Evolutionary conservation across 2,113 vertebrate species (phyloP).

Genomic region (Cyprinodon variegatus): DNA sequence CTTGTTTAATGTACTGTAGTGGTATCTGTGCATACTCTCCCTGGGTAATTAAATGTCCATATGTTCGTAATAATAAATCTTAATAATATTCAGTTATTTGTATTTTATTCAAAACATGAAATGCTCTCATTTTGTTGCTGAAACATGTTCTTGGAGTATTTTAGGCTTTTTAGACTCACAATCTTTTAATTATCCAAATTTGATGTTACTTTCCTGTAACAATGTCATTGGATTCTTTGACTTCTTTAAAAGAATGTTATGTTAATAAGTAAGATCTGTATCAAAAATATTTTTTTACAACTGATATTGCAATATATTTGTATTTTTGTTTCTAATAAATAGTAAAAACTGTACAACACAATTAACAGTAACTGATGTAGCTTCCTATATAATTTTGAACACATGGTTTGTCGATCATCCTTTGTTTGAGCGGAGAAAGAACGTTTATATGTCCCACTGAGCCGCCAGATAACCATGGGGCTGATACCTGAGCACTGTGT

Average conservation of each 20-base stretch:
- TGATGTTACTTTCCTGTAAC: neutral
- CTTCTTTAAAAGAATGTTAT: neutral
- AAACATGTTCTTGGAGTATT: neutral
- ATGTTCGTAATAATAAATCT: neutral
- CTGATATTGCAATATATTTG: neutral
- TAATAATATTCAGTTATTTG: neutral
- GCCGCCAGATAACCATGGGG: slow-evolving; percentile 50
- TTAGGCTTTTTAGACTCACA: neutral
- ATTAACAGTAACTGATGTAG: slow-evolving; percentile 20
- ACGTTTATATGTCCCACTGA: slow-evolving; percentile 58
- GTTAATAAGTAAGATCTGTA: neutral
- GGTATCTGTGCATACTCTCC: slow-evolving; percentile 1
- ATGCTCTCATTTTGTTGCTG: neutral
- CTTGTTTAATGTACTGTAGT: neutral
- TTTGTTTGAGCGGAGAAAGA: slow-evolving; percentile 54
- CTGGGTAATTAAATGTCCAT: neutral
- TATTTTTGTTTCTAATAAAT: neutral
- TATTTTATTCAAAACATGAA: neutral
- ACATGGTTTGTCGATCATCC: slow-evolving; percentile 23
- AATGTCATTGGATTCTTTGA: neutral
- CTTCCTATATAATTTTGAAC: slow-evolving; percentile 16
- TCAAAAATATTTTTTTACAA: neutral
- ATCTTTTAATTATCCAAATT: neutral
- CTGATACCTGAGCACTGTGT: slow-evolving; percentile 59
- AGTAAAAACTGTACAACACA: neutral